phyloP scores from a whole-genome alignment of 2,797 vertebrate species.

The Trematomus bernacchii region DNA sequence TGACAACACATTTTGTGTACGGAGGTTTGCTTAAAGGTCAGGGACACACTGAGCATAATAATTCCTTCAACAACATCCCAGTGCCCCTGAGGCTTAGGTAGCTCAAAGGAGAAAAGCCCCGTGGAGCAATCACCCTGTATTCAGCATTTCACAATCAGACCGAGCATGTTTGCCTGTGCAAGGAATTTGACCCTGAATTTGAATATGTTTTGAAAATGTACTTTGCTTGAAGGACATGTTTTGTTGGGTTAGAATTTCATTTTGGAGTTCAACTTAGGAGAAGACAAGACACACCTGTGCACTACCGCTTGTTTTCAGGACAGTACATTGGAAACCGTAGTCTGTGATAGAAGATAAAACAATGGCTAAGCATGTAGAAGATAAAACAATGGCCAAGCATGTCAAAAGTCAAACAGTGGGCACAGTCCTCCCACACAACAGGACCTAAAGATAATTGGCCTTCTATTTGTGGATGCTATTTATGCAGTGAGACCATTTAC shows the following conservation, averaged over 20 bases:
- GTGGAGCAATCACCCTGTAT: not conserved
- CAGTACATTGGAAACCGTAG: not conserved
- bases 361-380: not conserved
- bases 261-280: not conserved
- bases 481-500: not conserved
- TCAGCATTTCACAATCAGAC: not conserved
- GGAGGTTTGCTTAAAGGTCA: slow-evolving; percentile 44
- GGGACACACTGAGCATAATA: slow-evolving; percentile 28
- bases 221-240: slow-evolving; percentile 7
- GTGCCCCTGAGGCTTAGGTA: not conserved
- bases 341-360: not conserved
- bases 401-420: not conserved
- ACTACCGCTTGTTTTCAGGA: not conserved
- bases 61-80: slow-evolving; percentile 28
- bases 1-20: slow-evolving; percentile 31
- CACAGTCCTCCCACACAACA: not conserved
- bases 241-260: not conserved
- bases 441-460: not conserved
- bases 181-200: not conserved
- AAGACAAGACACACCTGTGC: not conserved
- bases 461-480: not conserved
- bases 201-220: slow-evolving; percentile 6
- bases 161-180: not conserved
- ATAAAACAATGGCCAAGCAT: not conserved
- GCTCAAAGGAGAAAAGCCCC: slow-evolving; percentile 6